Base-by-base conservation (phyloP, 2,888 invertebrate species). In the Pteria penguin region DNA sequence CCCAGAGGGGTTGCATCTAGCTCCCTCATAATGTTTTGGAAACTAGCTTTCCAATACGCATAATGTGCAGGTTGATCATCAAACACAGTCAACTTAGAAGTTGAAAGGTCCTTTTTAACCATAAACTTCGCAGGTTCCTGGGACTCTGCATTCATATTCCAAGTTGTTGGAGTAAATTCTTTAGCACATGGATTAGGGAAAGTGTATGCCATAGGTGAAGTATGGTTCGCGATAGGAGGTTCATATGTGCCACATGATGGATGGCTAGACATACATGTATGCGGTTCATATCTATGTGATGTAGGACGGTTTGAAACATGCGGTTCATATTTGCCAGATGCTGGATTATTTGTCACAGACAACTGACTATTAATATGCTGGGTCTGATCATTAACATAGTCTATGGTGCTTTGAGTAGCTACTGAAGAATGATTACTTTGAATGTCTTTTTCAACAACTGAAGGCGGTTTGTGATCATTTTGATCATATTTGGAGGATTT, bases 51-150 rank as follows among this genome's bases (percentile, higher is more conserved):
- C 8, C 57, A 68, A 11, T 33, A 32, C 26, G 26, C 8, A n/a
- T 61, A 61, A 31, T 27, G 52, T 22, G 52, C 4, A 0, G 69
- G 58, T 26, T 69, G 58, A 22, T 65, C 65, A 26, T 65, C 52
- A 27, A 5, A 52, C 5, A 8, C 3, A 18, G 4, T 33, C 1
- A 31, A 33, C 4, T 3, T 11, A 11, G 70, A 22, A n/a, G 33
- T 8, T 18, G 54, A n/a, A n/a, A 69, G 60, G 31, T 69, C 69
- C 29, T 54, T 69, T 29, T 69, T 69, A 4, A 58, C 32, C n/a
- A n/a, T n/a, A n/a, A n/a, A n/a, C n/a, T n/a, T n/a, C n/a, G n/a
- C n/a, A n/a, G n/a, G n/a, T n/a, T 32, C n/a, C n/a, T n/a, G n/a
- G n/a, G n/a, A n/a, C n/a, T n/a, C n/a, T n/a, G n/a, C n/a, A n/a